Evolutionary conservation across 2,888 invertebrate genomes (phyloP), one percentile per base, ranked within the genome.

Genomic region (Parapristionchus giblindavisi): DNA sequence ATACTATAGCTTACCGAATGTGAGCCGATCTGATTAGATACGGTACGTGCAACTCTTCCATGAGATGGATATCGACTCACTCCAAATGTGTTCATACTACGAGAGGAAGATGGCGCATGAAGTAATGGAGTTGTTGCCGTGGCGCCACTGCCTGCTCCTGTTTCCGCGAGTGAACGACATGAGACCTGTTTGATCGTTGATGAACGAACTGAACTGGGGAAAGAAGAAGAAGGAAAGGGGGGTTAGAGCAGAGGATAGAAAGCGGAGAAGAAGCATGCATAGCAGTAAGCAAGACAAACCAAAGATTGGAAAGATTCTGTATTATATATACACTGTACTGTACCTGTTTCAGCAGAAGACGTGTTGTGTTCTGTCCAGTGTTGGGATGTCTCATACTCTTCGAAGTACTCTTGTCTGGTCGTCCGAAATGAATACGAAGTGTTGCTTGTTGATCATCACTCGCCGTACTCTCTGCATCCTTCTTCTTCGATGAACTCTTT

Each of bases 361-460:
- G 71, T 8, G 80, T 79, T 2, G 80, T 77, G 52, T 80, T 79
- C 52, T 72, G 76, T 8, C 80, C 76, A 21, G 58, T 27, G 29
- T 36, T 48, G 14, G 27, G 17, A 4, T 29, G 32, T 51, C 1
- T 4, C 27, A 52, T 70, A 17, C 51, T 48, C 11, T 66, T 61
- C 32, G 61, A 58, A 4, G 54, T 66, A 2, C 70, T 61, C 29
- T 65, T 52, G 56, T 66, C 56, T 3, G 74, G 36, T 17, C 80
- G 77, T 8, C 86, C 86, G 72, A 85, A 85, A 75, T 87, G 87
- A 63, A 87, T 82, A 58, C 87, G 78, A 56, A 87, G 75, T 17
- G 84, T 83, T 27, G 87, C 81, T 66, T 80, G 82, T 61, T 81
- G 76, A 38, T 82, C 82, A 52, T 81, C 83, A 0, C 80, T 80